Base-by-base conservation (phyloP, 2,888 invertebrate species). In the Lissonota sp. region DNA sequence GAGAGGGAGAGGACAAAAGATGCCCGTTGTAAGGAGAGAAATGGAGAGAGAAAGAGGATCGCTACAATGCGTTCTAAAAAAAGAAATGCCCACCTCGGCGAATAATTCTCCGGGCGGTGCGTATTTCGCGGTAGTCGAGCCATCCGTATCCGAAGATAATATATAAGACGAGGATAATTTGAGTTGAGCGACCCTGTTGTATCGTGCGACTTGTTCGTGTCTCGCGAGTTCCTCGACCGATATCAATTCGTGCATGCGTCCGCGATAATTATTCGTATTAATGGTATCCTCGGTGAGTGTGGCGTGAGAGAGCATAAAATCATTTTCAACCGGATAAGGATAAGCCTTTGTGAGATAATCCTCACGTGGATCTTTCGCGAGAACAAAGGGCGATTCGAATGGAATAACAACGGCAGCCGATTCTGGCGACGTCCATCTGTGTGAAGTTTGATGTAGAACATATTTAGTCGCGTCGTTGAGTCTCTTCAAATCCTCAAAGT, bases 211-310 rank as follows among this genome's bases (percentile, higher is more conserved):
- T 90, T 95, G 95, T 87, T 96, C 95, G 85, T 94, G 94, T 84
- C 96, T 94, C 4, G 96, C 96, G 92, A 97, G 95, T 92, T 97
- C 97, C 91, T 97, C 97, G 39, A 97, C 95, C 84, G 94, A 95
- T 2, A 97, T 93, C 87, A 97, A 92, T 87, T 96, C 96, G 88
- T 97, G 97, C 93, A 96, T 95, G 84, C 96, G 94, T 6, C 94
- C 94, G 51, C 95, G 93, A 89, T 97, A 97, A 90, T 96, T 97
- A 82, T 95, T 95, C 83, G 94, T 94, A 0, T 95, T 95, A 63
- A 95, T 92, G 57, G 93, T 93, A 84, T 94, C 94, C 75, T 95
- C 95, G 14, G 93, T 93, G 77, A 96, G 94, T 0, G 96, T 95
- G 0, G 95, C 94, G 84, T 96, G 96, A 0, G 96, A 95, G 6